Conservation (phyloP, 2,113 vertebrate genomes). For the Stigmatopora nigra region DNA sequence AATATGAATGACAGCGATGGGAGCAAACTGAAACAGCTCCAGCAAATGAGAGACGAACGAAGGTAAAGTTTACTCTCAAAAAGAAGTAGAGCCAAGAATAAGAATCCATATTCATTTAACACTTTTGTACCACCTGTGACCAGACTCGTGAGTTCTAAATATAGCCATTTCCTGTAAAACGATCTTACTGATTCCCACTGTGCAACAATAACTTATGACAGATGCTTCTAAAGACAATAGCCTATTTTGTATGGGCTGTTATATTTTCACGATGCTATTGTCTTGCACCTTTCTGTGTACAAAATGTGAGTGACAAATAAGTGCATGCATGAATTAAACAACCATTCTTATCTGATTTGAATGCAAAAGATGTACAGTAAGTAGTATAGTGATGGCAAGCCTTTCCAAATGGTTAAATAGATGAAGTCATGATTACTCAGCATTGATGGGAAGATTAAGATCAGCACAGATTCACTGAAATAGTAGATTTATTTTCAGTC, state of each 20-base stretch:
- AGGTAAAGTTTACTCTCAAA: constrained; percentile 22
- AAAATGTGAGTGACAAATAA: background rate
- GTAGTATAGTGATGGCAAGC: constrained; percentile 2
- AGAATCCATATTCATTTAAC: constrained; percentile 41
- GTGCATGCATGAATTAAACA: background rate
- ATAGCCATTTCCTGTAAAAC: constrained; percentile 37
- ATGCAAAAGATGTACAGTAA: background rate
- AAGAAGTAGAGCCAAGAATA: constrained; percentile 14
- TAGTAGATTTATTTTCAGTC: background rate
- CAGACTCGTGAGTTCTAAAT: constrained; percentile 37
- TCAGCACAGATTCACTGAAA: background rate
- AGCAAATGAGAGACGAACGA: constrained; percentile 20
- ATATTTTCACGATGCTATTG: no score
- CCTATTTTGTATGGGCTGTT: background rate
- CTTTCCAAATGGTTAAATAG: constrained; percentile 15
- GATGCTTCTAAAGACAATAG: background rate
- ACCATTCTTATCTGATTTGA: constrained; percentile 1
- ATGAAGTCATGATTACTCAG: constrained; percentile 31
- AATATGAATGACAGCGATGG: no score
- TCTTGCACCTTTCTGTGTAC: background rate
- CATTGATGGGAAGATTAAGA: constrained; percentile 23
- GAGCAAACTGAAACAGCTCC: no score
- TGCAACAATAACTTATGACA: background rate
- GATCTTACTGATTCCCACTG: background rate
- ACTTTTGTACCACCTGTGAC: constrained; percentile 47